Percentiles rank a stretch among this genome's conserved stretches.
Evolutionary conservation across 2,113 vertebrate species (phyloP).

Genomic region (Plestiodon gilberti): DNA sequence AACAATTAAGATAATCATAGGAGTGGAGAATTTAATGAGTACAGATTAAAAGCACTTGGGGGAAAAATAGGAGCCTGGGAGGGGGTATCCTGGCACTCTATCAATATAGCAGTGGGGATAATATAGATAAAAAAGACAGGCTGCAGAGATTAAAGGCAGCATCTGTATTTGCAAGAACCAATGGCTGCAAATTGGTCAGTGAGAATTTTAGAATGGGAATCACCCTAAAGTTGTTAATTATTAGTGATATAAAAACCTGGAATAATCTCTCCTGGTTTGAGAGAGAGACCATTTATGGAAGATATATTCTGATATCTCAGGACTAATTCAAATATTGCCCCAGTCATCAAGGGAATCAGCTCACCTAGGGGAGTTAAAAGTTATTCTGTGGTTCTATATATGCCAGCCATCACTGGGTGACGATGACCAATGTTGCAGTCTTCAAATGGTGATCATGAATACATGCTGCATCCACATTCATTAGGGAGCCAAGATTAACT

Average conservation of each 20-base stretch:
- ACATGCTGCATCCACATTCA: no score
- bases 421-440: no score
- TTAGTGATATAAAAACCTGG: no score
- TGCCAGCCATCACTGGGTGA: no score
- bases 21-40: not conserved
- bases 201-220: not conserved
- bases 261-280: no score
- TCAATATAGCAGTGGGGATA: not conserved
- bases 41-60: not conserved
- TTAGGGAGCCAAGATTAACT: not conserved
- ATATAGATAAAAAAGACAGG: not conserved
- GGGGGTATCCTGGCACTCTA: not conserved
- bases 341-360: no score
- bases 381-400: no score
- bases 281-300: no score
- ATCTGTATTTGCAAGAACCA: not conserved
- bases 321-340: no score
- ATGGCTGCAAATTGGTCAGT: not conserved
- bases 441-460: no score
- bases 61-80: not conserved
- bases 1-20: not conserved
- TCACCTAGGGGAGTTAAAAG: no score
- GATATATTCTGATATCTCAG: no score
- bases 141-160: not conserved
- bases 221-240: not conserved